Evolutionary conservation across 2,797 vertebrate genomes (phyloP), one percentile per base, ranked within the genome.

Genomic region (Neosilurus hyrtlii): DNA sequence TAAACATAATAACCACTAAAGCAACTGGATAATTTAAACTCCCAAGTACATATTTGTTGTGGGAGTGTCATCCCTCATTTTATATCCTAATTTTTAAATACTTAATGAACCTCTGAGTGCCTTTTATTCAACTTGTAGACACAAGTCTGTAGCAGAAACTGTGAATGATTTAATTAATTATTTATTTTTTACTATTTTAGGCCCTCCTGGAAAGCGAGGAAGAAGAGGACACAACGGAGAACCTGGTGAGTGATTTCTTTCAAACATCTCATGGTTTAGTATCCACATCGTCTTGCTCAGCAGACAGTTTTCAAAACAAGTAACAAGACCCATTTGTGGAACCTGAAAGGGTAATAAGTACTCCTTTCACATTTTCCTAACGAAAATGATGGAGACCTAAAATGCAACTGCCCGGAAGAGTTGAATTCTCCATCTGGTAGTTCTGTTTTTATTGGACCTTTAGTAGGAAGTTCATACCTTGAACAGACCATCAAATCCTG

Each of bases 171-270:
- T n/a, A n/a, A n/a, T n/a, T n/a, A n/a, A n/a, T n/a, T n/a, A n/a
- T n/a, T n/a, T 88, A 80, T 80, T 82, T 86, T 51, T 88, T 66
- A 54, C 10, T n/a, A 87, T 87, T 93, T 85, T 92, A 99, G 98
- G 98, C 91, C 97, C 97, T 93, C 97, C 96, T 1, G 98, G 98
- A 86, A 99, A 99, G 92, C 94, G 97, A 91, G 98, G 98, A 92
- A 97, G 98, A 94, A 94, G 96, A 88, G 98, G 98, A 88, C 96
- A 96, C 90, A 95, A 97, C 92, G 97, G 97, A 92, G 97, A 98
- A 91, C 94, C 95, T 79, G 97, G 98, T 99, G 94, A 94, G 96
- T 94, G 26, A 83, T 86, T 85, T 59, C 86, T 82, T 84, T 57
- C 63, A 7, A 70, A 52, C 59, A 35, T 43, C 35, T 77, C 18